Percentiles rank a stretch among this genome's conserved stretches.
Conservation (phyloP, 2,113 vertebrate genomes). For the Naja naja region DNA sequence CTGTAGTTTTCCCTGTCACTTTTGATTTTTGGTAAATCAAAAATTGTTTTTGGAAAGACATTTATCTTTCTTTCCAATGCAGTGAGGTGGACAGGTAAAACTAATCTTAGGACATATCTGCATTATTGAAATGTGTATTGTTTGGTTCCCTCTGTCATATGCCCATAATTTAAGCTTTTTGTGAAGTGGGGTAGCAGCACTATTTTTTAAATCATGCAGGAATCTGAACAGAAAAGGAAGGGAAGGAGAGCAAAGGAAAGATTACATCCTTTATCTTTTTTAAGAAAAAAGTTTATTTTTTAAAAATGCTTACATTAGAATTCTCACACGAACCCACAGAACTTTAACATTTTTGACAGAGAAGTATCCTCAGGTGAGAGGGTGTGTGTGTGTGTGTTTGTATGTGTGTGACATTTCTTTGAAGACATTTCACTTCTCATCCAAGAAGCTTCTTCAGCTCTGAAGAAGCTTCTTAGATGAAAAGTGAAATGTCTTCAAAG, state of each 20-base stretch:
- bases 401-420: too few species aligned
- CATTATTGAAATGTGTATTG: background rate
- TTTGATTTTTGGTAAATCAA: background rate
- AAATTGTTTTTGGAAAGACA: conserved; percentile 4
- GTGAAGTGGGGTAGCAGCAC: background rate
- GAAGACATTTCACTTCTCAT: too few species aligned
- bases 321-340: background rate
- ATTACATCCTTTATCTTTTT: background rate
- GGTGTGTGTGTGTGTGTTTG: too few species aligned
- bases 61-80: background rate
- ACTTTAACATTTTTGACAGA: background rate
- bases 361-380: background rate
- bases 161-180: background rate
- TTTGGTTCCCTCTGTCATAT: background rate
- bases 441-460: too few species aligned
- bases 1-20: background rate
- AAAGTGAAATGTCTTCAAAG: too few species aligned
- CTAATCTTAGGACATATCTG: background rate
- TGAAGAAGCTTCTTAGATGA: too few species aligned
- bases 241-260: background rate
- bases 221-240: background rate
- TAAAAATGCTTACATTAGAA: background rate
- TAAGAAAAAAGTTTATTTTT: background rate
- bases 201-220: background rate
- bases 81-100: background rate